Base-by-base conservation (phyloP, 2,113 vertebrate genomes). In the Saiga tatarica region DNA sequence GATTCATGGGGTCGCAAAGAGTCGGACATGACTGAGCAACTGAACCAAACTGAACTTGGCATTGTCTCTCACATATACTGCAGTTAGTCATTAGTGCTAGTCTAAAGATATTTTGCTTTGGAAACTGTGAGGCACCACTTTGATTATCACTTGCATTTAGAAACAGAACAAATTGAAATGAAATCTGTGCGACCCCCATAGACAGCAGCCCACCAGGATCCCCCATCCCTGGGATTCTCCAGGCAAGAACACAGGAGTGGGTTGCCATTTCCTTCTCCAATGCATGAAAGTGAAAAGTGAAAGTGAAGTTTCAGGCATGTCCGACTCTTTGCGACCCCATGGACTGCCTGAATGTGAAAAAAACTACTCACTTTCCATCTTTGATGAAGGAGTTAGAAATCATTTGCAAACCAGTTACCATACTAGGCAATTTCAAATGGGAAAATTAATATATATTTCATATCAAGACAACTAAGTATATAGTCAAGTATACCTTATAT, bases 301-400 rank as follows among this genome's bases (percentile, higher is more conserved):
- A n/a, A n/a, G n/a, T n/a, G n/a, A n/a, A n/a, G n/a, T n/a, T n/a
- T n/a, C n/a, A n/a, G n/a, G n/a, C n/a, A n/a, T n/a, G n/a, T n/a
- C n/a, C n/a, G n/a, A n/a, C n/a, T n/a, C n/a, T n/a, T n/a, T n/a
- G n/a, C n/a, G n/a, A n/a, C n/a, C n/a, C n/a, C n/a, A n/a, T n/a
- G n/a, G n/a, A 96, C 89, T 71, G 7, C 39, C 67, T 67, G 11
- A 90, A 59, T 71, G 87, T 88, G 55, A 89, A 83, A 93, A 94
- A 14, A 81, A 67, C 5, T 45, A 64, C 3, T 94, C 30, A 81
- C 28, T 19, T 93, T 95, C 19, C 21, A 94, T 78, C 26, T 91
- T 64, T 85, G 12, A 55, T 62, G 10, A 88, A 96, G 83, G 28
- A 95, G 71, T 60, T 89, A 39, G 9, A 97, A 97, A 57, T 87